Percentiles rank a stretch among this genome's conserved stretches.
phyloP scores from a whole-genome alignment of 2,888 invertebrate genomes.

The Synergus laeviventris region DNA sequence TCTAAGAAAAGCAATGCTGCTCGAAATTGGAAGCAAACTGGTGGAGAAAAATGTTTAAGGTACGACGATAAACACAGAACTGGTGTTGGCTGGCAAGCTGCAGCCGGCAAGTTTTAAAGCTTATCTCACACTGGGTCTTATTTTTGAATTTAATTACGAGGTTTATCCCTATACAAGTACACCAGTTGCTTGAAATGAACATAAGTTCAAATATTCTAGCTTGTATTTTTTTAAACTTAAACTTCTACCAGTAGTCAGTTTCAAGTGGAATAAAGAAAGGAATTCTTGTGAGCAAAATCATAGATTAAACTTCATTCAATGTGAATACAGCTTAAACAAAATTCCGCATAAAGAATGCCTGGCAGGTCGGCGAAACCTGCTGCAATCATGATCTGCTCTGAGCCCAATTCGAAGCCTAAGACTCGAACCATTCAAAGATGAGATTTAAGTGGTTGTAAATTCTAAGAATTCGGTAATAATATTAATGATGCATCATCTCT shows the following conservation, averaged over 20 bases:
- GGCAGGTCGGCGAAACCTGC: conserved; percentile 25
- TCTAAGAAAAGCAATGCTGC: conserved; percentile 16
- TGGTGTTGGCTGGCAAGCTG: conserved; percentile 21
- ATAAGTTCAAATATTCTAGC: not conserved
- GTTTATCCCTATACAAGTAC: not conserved
- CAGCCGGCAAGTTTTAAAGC: conserved; percentile 19
- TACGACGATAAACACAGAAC: conserved; percentile 1
- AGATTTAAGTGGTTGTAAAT: not conserved
- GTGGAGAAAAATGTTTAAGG: conserved; percentile 26
- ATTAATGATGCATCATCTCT: not conserved
- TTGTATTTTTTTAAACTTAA: not conserved
- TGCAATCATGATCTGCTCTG: conserved; percentile 15
- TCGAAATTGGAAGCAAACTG: conserved; percentile 25
- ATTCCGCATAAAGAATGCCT: conserved; percentile 31
- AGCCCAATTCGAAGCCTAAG: conserved; percentile 22
- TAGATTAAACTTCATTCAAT: not conserved
- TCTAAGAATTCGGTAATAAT: conserved; percentile 11
- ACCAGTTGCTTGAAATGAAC: not conserved
- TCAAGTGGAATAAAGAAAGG: not conserved
- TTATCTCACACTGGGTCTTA: not conserved
- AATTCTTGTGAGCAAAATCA: not conserved
- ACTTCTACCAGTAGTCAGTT: not conserved
- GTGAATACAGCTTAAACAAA: conserved; percentile 25
- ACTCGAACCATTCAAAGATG: conserved; percentile 7
- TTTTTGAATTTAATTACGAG: not conserved